Base-by-base conservation (phyloP, 2,888 invertebrate genomes). In the Drosophila tanythrix region DNA sequence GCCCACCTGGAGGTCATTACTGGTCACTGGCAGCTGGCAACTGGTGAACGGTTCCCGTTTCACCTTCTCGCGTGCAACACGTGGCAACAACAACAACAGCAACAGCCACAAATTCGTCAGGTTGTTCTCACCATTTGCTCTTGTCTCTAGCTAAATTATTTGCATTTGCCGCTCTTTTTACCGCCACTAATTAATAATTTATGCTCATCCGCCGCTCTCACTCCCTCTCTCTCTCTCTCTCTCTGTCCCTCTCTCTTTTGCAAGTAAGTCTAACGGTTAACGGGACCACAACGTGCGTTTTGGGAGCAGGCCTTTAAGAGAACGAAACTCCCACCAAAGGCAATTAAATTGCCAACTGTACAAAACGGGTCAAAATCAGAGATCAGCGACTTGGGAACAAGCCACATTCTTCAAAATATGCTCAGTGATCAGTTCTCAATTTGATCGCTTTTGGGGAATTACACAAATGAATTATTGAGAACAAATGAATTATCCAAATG, bases 191-290 rank as follows among this genome's bases (percentile, higher is more conserved):
- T 84, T 86, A 87, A 84, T 86, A 86, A 87, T 86, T 85, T 85
- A 87, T 88, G 79, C 81, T 68, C 58, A 43, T 48, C 21, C 21
- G 29, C 29, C 48, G 15, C 40, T 48, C 48, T 62, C 61, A 57
- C n/a, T 21, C 52, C 57, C 36, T 40, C 21, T 61, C 57, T 40
- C 21, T 61, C 31, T 46, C 21, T 48, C 53, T 21, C 21, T 21
- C 21, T 21, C 21, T 48, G 31, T 61, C 27, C 48, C 13, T 59
- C 43, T 50, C 27, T 59, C 57, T 52, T 33, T 76, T 80, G 48
- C 85, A 82, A 85, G 83, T 88, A 78, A 88, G 82, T 86, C 82
- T 88, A 84, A 87, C 84, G 81, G 77, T 71, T 60, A 73, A 79
- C 61, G 52, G 65, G 43, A 69, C 56, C 60, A 38, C 53, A 62